A percentile compares a stretch with the other conserved stretches of the same genome.
Conservation (phyloP, 1,140 invertebrate genomes). For the Ips nitidus region DNA sequence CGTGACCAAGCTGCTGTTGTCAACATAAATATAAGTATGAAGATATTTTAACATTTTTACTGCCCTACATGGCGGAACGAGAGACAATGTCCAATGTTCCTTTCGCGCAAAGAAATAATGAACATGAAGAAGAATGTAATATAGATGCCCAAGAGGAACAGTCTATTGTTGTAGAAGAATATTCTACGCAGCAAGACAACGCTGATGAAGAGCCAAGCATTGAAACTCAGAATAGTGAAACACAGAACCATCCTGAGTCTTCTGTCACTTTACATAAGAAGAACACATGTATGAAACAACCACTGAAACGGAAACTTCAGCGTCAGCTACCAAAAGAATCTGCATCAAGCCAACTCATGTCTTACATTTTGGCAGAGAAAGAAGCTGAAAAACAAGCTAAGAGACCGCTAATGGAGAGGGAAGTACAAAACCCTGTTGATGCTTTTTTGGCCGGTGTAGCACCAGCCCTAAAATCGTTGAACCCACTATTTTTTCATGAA, state of each 20-base stretch:
- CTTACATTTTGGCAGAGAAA: conserved; percentile 32
- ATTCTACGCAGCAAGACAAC: neutral
- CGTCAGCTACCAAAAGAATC: conserved; percentile 1
- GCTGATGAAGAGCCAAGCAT: neutral
- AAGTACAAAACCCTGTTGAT: conserved; percentile 10
- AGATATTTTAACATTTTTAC: too few species aligned
- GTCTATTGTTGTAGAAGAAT: too few species aligned
- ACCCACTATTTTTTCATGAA: conserved; percentile 2
- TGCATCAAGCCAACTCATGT: conserved; percentile 31
- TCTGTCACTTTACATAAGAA: conserved; percentile 2
- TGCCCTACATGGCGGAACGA: too few species aligned
- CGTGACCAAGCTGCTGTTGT: too few species aligned
- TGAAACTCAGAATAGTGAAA: conserved; percentile 1
- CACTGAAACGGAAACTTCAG: conserved; percentile 16
- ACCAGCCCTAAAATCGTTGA: conserved; percentile 23
- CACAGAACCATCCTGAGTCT: neutral
- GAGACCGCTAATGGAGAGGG: neutral
- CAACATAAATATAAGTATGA: too few species aligned
- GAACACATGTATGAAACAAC: neutral
- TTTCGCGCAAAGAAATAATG: too few species aligned
- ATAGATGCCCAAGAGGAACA: too few species aligned
- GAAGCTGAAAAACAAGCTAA: conserved; percentile 13
- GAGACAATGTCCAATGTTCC: too few species aligned
- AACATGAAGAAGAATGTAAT: too few species aligned
- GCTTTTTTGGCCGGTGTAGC: conserved; percentile 27